phyloP scores from a whole-genome alignment of 2,797 vertebrate genomes.

The Morus bassanus region DNA sequence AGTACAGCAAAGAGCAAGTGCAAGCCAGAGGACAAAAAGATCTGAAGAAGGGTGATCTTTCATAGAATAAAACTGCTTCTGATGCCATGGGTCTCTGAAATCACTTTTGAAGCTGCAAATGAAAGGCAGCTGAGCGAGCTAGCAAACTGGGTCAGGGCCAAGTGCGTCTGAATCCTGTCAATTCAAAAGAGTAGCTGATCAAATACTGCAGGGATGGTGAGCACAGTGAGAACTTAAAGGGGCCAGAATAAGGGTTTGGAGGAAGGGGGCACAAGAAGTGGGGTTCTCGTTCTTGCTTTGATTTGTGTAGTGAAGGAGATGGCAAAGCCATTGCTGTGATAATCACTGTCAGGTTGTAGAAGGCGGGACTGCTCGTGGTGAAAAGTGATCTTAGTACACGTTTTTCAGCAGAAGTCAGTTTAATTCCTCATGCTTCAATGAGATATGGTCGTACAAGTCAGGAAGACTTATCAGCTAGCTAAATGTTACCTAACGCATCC shows the following conservation, averaged over 20 bases:
- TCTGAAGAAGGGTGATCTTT: not conserved
- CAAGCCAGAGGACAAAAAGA: not conserved
- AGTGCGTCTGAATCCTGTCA: not conserved
- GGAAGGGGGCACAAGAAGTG: not conserved
- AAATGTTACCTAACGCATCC: not conserved
- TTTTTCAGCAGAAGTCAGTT: not conserved
- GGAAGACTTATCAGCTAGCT: not conserved
- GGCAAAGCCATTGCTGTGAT: not conserved
- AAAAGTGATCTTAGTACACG: not conserved
- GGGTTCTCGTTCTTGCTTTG: not conserved
- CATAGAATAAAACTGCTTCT: not conserved
- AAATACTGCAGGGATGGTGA: not conserved
- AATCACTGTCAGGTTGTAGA: not conserved
- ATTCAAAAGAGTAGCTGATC: not conserved
- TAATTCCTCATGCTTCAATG: not conserved
- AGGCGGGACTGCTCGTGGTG: not conserved
- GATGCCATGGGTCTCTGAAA: not conserved
- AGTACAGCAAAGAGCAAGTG: not conserved
- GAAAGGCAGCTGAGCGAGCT: not conserved
- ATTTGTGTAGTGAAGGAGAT: not conserved
- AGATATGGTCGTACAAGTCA: not conserved
- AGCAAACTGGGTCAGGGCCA: not conserved
- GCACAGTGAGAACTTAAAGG: not conserved
- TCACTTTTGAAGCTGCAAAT: slow-evolving; percentile 10
- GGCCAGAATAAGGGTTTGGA: not conserved